Evolutionary conservation across 1,140 invertebrate genomes (phyloP).

Genomic region (Microplitis mediator): DNA sequence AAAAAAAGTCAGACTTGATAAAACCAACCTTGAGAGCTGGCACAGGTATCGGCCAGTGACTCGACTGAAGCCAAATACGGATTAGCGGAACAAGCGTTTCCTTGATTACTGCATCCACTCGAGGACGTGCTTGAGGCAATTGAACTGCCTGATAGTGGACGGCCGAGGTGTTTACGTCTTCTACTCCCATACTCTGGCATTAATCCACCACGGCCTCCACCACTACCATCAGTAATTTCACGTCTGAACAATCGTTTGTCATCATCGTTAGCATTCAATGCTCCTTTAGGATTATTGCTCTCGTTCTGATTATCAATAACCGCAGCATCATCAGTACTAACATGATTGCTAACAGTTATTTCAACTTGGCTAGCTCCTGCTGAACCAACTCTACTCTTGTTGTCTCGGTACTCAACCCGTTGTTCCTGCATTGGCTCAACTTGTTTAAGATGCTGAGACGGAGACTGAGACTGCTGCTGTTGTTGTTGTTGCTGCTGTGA

Average conservation of each 20-base stretch:
- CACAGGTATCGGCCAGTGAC: slow-evolving; percentile 72
- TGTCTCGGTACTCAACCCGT: neutral
- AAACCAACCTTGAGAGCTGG: slow-evolving; percentile 60
- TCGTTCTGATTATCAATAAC: neutral
- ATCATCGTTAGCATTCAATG: neutral
- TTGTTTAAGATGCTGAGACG: neutral
- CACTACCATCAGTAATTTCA: slow-evolving; percentile 3
- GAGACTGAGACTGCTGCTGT: neutral
- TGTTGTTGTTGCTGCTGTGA: slow-evolving; percentile 8
- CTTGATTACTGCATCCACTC: slow-evolving; percentile 55
- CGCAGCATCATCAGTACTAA: neutral
- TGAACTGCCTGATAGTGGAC: slow-evolving; percentile 82
- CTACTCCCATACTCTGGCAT: slow-evolving; percentile 29
- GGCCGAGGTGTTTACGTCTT: slow-evolving; percentile 45
- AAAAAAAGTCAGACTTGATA: neutral
- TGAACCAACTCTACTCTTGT: neutral
- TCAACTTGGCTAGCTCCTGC: neutral
- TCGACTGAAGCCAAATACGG: slow-evolving; percentile 83
- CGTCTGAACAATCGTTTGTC: slow-evolving; percentile 24
- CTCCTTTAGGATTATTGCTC: neutral
- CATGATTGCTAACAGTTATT: slow-evolving; percentile 23
- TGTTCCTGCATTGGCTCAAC: neutral
- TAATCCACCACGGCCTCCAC: neutral
- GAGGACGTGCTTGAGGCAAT: slow-evolving; percentile 81
- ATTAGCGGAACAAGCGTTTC: slow-evolving; percentile 54